Percentiles rank a stretch among this genome's conserved stretches.
Conservation (phyloP, 2,113 vertebrate genomes). For the Trogon melanurus region DNA sequence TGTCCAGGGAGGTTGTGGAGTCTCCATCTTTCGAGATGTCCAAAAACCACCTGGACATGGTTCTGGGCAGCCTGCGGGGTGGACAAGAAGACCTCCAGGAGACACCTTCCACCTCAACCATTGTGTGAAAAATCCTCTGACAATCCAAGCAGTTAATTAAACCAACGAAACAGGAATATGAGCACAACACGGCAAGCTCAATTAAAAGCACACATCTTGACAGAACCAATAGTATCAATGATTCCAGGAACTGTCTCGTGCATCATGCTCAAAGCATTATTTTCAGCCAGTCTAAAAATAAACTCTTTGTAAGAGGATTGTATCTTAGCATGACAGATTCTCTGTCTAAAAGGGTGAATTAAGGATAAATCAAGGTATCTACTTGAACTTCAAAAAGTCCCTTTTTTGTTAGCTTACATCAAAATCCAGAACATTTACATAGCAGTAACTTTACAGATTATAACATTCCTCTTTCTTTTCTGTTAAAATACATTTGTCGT, state of each 20-base stretch:
- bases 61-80: not conserved
- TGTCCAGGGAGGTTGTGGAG: not conserved
- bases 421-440: not conserved
- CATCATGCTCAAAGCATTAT: conserved; percentile 3
- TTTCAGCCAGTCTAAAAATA: conserved; percentile 54
- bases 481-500: not conserved
- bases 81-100: not conserved
- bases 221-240: not conserved
- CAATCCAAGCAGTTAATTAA: not conserved
- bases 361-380: not conserved
- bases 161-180: not conserved
- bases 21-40: not conserved
- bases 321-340: not conserved
- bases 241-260: not conserved
- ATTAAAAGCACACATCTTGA: not conserved
- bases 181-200: not conserved
- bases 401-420: not conserved
- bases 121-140: not conserved
- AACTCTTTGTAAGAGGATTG: conserved; percentile 43
- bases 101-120: not conserved
- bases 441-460: not conserved
- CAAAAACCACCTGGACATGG: not conserved
- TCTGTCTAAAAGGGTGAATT: conserved; percentile 50
- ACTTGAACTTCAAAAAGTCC: not conserved
- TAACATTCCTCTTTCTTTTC: not conserved